A percentile compares a stretch with the other conserved stretches of the same genome.
Evolutionary conservation across 2,888 invertebrate genomes (phyloP).

Genomic region (Cryptocephalus primarius): DNA sequence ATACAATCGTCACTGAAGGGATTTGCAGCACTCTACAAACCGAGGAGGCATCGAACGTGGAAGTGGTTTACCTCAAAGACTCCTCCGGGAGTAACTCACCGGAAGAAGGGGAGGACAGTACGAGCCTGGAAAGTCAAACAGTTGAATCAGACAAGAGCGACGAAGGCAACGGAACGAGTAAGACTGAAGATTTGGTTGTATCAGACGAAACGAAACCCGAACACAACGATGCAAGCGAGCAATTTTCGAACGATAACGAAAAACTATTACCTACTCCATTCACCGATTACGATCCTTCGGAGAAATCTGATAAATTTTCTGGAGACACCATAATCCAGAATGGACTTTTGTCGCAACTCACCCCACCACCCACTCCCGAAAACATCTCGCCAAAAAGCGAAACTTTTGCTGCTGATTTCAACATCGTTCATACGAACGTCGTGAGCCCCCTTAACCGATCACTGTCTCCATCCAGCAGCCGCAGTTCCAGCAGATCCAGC

Average conservation of each 20-base stretch:
- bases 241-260: conserved; percentile 7
- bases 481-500: conserved; percentile 43
- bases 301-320: conserved; percentile 5
- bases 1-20: conserved; percentile 36
- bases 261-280: conserved; percentile 6
- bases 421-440: conserved; percentile 13
- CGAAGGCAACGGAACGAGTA: conserved; percentile 1
- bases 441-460: conserved; percentile 19
- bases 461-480: conserved; percentile 31
- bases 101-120: conserved; percentile 8
- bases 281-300: conserved; percentile 6
- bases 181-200: conserved; percentile 5
- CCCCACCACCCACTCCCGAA: conserved; percentile 32
- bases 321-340: conserved; percentile 8
- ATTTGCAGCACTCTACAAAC: conserved; percentile 39
- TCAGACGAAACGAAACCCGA: no score
- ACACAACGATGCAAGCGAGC: no score
- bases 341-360: conserved; percentile 21
- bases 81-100: conserved; percentile 11
- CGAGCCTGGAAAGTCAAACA: conserved; percentile 10
- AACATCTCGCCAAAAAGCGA: conserved; percentile 18
- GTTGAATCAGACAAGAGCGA: conserved; percentile 3
- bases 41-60: conserved; percentile 35
- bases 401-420: not conserved
- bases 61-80: conserved; percentile 53